Percentiles rank a stretch among this genome's conserved stretches.
Conservation (phyloP, 2,113 vertebrate species). For the Erinaceus europaeus region DNA sequence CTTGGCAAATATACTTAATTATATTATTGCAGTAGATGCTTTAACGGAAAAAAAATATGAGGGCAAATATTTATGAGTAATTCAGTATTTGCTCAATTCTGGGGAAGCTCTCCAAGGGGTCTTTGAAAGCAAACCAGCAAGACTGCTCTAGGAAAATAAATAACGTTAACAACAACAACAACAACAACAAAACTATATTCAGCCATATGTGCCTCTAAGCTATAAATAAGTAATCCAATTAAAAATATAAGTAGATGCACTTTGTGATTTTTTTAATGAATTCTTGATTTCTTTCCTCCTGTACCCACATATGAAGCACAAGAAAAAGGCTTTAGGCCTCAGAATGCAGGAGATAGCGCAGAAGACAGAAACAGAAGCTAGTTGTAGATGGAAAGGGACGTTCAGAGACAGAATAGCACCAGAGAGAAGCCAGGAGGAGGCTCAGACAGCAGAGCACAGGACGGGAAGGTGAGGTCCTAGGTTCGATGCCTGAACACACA, state of each 20-base stretch:
- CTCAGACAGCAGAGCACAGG: no score
- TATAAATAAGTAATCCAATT: not conserved
- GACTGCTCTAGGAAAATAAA: not conserved
- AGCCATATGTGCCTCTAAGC: not conserved
- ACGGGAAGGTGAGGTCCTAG: no score
- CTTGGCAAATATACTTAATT: not conserved
- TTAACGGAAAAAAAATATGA: not conserved
- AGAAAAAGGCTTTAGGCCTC: not conserved
- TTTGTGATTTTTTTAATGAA: not conserved
- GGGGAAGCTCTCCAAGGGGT: not conserved
- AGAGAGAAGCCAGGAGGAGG: no score
- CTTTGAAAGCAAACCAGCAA: not conserved
- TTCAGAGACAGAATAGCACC: no score
- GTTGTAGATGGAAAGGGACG: not conserved
- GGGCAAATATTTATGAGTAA: not conserved
- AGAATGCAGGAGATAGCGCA: not conserved
- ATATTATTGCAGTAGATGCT: not conserved
- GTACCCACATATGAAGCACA: rapidly evolving
- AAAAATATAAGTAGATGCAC: not conserved
- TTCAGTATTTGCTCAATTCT: not conserved
- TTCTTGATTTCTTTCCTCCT: not conserved
- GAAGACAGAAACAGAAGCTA: not conserved
- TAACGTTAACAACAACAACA: not conserved
- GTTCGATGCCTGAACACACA: no score
- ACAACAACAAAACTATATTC: not conserved